Base-by-base conservation (phyloP, 2,113 vertebrate genomes). In the Campylomormyrus numenius region DNA sequence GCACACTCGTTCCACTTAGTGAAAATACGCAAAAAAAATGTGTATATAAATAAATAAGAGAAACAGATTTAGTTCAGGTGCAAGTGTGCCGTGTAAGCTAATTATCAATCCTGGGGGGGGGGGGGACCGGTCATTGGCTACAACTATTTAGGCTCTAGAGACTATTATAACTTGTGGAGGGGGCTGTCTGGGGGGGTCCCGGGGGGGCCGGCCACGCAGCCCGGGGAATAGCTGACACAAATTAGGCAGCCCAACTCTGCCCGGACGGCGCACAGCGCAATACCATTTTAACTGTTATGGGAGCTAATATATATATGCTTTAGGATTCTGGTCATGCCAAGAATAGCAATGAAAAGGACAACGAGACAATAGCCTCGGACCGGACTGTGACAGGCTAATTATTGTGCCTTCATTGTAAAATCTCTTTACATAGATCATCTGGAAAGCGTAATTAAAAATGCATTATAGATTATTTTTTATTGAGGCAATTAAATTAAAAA, bases 391-490 rank as follows among this genome's bases (percentile, higher is more conserved):
- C 97, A 96, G 96, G 96, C 97, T 97, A 97, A 97, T 98, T 98
- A 99, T 97, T 97, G 96, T 96, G 96, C 95, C 96, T 97, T 97
- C 97, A 96, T 97, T 96, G 97, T 96, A 95, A 97, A 97, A 95
- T 96, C 95, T 95, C 95, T 95, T 96, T 96, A 96, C 96, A 97
- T 95, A 98, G 97, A 97, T 98, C 97, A 97, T 94, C 96, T 97
- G 96, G 96, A 95, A 97, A 97, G 96, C 96, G 95, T 98, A 98
- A 98, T 99, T 98, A 98, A 97, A 96, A 97, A 97, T 96, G 96
- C 97, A 97, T 97, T 97, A 97, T 97, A 97, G 96, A 96, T 96
- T 95, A 95, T 95, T 96, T 97, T 98, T 97, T 97, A 97, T 97
- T 96, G 96, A 96, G 95, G 96, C 95, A 93, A 96, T 97, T 97